Evolutionary conservation across 2,888 invertebrate species (phyloP), one percentile per base, ranked within the genome.

Genomic region (Odontomyia ornata): DNA sequence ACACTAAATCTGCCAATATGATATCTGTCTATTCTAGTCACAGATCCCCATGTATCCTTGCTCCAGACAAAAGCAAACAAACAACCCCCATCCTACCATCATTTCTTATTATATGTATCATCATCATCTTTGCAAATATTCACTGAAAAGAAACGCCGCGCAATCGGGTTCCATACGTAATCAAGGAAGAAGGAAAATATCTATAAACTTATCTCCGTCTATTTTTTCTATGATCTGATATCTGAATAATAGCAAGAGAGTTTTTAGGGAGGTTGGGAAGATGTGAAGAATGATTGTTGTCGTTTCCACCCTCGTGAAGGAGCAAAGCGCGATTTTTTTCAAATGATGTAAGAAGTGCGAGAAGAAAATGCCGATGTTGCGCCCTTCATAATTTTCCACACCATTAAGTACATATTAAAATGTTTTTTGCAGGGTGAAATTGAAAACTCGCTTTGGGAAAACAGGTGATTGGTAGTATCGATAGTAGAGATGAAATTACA

Each of bases 351-450:
- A 52, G 15, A 52, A 52, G 52, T 18, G 15, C 18, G 52, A 23
- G 36, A 71, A 11, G 23, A 71, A 27, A 47, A 71, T 71, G 27
- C 13, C 67, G 13, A 67, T 43, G 46, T 18, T 67, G 46, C 46
- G 1, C 52, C 69, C 69, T 27, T 71, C 47, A 71, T 71, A 71
- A 71, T 71, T 71, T 71, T 71, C 69, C 47, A 18, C 27, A 25
- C 69, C 69, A 71, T 71, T 71, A 71, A 13, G 47, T 13, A n/a
- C 69, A 47, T 71, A 71, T 71, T 71, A 71, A 52, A 27, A 28
- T 64, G 64, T 28, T 64, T 27, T 30, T 64, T 28, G 7, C 52
- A 52, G 52, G 18, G 52, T 52, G 52, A 18, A 18, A 52, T 52
- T 52, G 52, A 52, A 52, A 52, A 52, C 15, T 7, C 18, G 52